Conservation (phyloP, 2,797 vertebrate genomes). For the Lutjanus campechanus region DNA sequence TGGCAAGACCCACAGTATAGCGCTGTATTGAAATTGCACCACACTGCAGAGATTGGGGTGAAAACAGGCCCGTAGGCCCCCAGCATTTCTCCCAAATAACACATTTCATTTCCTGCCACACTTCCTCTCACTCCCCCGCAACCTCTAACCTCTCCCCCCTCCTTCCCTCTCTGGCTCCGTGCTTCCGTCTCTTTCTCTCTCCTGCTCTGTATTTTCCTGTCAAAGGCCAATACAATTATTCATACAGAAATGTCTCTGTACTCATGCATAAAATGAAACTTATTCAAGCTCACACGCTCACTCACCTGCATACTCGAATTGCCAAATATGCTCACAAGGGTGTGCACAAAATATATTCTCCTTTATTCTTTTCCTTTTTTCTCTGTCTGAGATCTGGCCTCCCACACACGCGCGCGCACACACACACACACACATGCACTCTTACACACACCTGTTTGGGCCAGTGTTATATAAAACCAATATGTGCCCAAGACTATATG, state of each 20-base stretch:
- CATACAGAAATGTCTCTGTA: conserved; percentile 72
- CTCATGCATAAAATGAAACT: conserved; percentile 75
- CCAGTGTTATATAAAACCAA: conserved; percentile 40
- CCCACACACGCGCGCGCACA: not conserved
- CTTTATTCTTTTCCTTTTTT: not conserved
- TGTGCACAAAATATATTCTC: conserved; percentile 36
- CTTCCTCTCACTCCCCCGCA: conserved; percentile 47
- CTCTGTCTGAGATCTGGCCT: conserved; percentile 1
- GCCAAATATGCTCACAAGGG: conserved; percentile 49
- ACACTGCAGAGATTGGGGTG: conserved; percentile 71
- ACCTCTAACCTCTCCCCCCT: conserved; percentile 52
- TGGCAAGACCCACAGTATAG: conserved; percentile 45
- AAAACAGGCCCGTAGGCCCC: conserved; percentile 61
- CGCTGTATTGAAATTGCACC: conserved; percentile 71
- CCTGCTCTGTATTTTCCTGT: conserved; percentile 60
- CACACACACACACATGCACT: not conserved
- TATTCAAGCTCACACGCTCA: conserved; percentile 62
- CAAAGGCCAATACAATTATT: conserved; percentile 74
- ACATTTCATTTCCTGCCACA: conserved; percentile 79
- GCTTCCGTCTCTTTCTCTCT: conserved; percentile 36
- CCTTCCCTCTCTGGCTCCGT: conserved; percentile 16
- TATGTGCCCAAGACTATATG: conserved; percentile 40
- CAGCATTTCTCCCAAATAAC: conserved; percentile 66
- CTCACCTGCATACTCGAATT: conserved; percentile 57
- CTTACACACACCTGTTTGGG: conserved; percentile 26